Evolutionary conservation across 2,888 invertebrate species (phyloP).

Genomic region (Tillus elongatus): DNA sequence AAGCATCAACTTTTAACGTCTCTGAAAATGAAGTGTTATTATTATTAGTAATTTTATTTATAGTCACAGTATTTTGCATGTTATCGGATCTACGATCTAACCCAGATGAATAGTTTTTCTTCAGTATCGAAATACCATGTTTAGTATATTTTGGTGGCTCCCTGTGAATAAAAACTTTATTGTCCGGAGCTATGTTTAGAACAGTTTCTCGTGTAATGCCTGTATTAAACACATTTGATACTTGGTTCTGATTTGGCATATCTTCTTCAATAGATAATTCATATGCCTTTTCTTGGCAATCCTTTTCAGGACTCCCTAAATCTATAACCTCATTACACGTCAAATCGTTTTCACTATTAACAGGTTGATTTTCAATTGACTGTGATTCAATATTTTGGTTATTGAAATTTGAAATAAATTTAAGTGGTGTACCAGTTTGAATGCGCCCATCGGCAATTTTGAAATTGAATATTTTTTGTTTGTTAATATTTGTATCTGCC

Average conservation of each 20-base stretch:
- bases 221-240: too few species aligned
- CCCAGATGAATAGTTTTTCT: slow-evolving; percentile 29
- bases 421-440: slow-evolving; percentile 42
- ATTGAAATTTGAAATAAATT: background rate
- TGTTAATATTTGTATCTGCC: slow-evolving; percentile 22
- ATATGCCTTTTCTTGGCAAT: slow-evolving; percentile 34
- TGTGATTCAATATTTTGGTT: background rate
- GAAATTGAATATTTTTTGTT: slow-evolving; percentile 55
- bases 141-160: slow-evolving; percentile 37
- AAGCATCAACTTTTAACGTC: slow-evolving; percentile 7
- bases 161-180: slow-evolving; percentile 13
- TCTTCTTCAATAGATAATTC: slow-evolving; percentile 38
- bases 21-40: slow-evolving; percentile 28
- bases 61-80: slow-evolving; percentile 20
- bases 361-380: background rate
- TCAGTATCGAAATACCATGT: slow-evolving; percentile 42
- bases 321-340: slow-evolving; percentile 45
- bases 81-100: background rate
- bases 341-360: slow-evolving; percentile 33
- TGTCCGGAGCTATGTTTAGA: slow-evolving; percentile 32
- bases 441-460: slow-evolving; percentile 60
- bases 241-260: too few species aligned
- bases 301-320: slow-evolving; percentile 35
- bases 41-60: slow-evolving; percentile 22
- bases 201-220: too few species aligned